Base-by-base conservation (phyloP, 2,888 invertebrate species). In the Carcina quercana region DNA sequence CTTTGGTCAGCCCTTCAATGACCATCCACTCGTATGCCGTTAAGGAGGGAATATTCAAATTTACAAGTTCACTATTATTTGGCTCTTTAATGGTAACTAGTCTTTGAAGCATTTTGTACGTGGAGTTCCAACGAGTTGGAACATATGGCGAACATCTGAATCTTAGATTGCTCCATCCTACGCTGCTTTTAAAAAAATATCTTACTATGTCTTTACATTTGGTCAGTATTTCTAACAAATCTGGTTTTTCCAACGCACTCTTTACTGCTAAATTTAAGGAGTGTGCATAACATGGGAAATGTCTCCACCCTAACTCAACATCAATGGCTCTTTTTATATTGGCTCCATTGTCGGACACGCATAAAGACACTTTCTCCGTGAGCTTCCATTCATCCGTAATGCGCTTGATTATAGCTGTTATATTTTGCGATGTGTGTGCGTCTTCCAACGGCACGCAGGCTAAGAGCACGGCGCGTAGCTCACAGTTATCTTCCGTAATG, bases 201-300 rank as follows among this genome's bases (percentile, higher is more conserved):
- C 15, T 28, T 10, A 38, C 35, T 6, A 25, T 28, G 25, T 30
- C 36, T 39, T 39, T 21, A 39, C 25, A 13, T 28, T 38, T n/a
- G n/a, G n/a, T n/a, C n/a, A n/a, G n/a, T 6, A 30, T 30, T 11
- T 32, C 13, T 22, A 31, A 33, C 5, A 27, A 11, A n/a, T 22
- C n/a, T 22, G 10, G 6, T 3, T 7, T 25, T 15, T 10, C 20
- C 3, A 31, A 7, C 3, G 30, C 25, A n/a, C 10, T n/a, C 6
- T 7, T 7, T 7, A 47, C 44, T 1, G 40, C 32, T 3, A 42
- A 14, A 25, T 48, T 43, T 7, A 43, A 24, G 1, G 34, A 34
- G 11, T 50, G 44, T 3, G 43, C 40, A 20, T 32, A 47, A 32
- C 45, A 45, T 2, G 45, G 41, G 31, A 37, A 46, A 29, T 43